These are phyloP conservation scores for Cyclopterus lumpus DNA, from an alignment of 2,797 vertebrate genomes.

Conservation along the genomic window DNA sequence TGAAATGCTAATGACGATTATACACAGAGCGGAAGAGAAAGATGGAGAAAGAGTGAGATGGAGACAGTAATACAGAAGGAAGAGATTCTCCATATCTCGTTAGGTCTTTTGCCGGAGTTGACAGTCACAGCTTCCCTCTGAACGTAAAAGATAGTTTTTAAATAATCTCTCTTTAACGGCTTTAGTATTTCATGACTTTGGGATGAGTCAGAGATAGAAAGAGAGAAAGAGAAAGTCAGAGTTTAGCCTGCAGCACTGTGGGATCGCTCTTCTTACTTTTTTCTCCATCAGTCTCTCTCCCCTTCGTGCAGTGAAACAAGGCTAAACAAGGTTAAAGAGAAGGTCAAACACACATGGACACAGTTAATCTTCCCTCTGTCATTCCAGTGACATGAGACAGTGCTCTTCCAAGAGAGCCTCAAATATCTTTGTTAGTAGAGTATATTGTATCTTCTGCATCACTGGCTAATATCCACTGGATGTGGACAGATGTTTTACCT, in stretches of 20 bases:
- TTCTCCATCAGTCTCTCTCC: constrained; percentile 14
- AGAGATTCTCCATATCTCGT: constrained; percentile 44
- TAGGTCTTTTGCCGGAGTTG: constrained; percentile 51
- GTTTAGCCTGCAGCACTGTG: constrained; percentile 62
- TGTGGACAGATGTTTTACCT: constrained; percentile 9
- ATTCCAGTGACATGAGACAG: constrained; percentile 43
- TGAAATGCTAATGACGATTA: constrained; percentile 82
- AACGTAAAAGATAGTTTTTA: constrained; percentile 65
- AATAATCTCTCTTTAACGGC: constrained; percentile 71
- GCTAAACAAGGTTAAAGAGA: constrained; percentile 78
- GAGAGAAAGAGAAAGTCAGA: constrained; percentile 35
- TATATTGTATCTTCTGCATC: constrained; percentile 30
- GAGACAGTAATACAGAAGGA: constrained; percentile 59
- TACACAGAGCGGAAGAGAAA: constrained; percentile 64
- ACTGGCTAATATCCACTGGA: neutral
- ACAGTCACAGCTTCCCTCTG: constrained; percentile 50
- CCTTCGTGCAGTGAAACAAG: constrained; percentile 45
- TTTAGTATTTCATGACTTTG: constrained; percentile 72
- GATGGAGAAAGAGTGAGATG: constrained; percentile 64
- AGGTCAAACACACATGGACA: constrained; percentile 72
- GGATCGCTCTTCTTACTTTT: constrained; percentile 40
- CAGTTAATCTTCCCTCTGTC: constrained; percentile 62
- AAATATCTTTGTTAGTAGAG: constrained; percentile 49
- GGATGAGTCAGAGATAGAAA: constrained; percentile 67
- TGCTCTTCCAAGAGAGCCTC: constrained; percentile 43